Conservation (phyloP, 2,113 vertebrate genomes). For the Sialia sialis region DNA sequence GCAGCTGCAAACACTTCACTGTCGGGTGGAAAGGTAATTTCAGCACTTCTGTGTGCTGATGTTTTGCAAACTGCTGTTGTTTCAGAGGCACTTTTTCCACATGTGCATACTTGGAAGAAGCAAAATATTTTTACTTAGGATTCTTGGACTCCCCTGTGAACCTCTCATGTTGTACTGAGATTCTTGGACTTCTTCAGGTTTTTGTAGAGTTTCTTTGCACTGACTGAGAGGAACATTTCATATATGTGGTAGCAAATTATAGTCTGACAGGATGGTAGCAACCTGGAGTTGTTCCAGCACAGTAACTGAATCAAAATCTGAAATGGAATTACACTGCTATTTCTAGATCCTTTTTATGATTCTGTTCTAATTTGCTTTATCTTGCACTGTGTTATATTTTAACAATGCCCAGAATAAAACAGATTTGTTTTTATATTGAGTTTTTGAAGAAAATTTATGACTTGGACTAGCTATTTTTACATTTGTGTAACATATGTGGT, state of each 20-base stretch:
- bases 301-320: conserved; percentile 11
- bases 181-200: conserved; percentile 8
- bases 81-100: conserved; percentile 13
- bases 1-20: neutral
- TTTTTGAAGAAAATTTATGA: conserved; percentile 20
- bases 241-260: neutral
- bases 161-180: neutral
- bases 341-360: neutral
- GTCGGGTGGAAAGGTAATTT: neutral
- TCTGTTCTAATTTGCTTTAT: conserved; percentile 5
- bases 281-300: neutral
- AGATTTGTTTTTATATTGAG: neutral
- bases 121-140: conserved; percentile 16
- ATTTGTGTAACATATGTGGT: neutral
- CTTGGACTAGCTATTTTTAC: conserved; percentile 40
- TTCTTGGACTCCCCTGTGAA: neutral
- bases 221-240: neutral
- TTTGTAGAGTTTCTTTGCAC: neutral
- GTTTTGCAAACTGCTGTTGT: neutral
- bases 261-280: conserved; percentile 6
- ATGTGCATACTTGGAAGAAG: conserved; percentile 13
- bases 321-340: neutral
- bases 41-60: neutral
- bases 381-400: neutral
- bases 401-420: neutral